A percentile compares a stretch with the other conserved stretches of the same genome.
These are phyloP conservation scores for Acestrorhynchus altus DNA, from an alignment of 2,797 vertebrate species.

Conservation along the genomic window DNA sequence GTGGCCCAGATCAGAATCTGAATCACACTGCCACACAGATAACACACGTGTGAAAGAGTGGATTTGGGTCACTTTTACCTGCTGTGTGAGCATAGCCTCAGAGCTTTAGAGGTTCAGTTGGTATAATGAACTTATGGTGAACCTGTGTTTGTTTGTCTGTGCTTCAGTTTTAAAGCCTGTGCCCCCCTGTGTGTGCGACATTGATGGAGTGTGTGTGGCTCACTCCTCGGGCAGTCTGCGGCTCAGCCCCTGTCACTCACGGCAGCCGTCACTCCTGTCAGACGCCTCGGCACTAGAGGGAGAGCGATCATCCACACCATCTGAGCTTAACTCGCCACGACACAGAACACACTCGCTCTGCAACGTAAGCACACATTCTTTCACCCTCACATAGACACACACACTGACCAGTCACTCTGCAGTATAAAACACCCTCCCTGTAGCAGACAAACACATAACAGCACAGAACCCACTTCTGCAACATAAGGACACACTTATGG, in stretches of 20 bases:
- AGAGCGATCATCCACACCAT: conserved; percentile 94
- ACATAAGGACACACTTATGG: too few relatives aligned
- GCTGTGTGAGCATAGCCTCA: too few relatives aligned
- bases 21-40: too few relatives aligned
- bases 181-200: conserved; percentile 53
- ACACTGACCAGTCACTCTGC: neutral
- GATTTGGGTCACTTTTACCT: too few relatives aligned
- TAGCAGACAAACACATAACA: too few relatives aligned
- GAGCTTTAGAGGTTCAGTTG: neutral
- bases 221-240: conserved; percentile 81
- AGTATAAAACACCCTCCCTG: too few relatives aligned
- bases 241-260: conserved; percentile 95
- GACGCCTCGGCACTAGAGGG: conserved; percentile 92
- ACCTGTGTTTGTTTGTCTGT: conserved; percentile 34
- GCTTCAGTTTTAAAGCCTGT: conserved; percentile 55
- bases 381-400: neutral
- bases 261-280: conserved; percentile 94
- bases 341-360: conserved; percentile 99
- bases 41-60: too few relatives aligned
- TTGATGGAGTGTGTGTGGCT: conserved; percentile 54
- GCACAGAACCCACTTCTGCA: too few relatives aligned
- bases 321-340: conserved; percentile 97
- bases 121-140: neutral
- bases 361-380: conserved; percentile 87
- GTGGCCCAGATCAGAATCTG: too few relatives aligned